Conservation (phyloP, 2,113 vertebrate genomes). For the Protobothrops flavoviridis region DNA sequence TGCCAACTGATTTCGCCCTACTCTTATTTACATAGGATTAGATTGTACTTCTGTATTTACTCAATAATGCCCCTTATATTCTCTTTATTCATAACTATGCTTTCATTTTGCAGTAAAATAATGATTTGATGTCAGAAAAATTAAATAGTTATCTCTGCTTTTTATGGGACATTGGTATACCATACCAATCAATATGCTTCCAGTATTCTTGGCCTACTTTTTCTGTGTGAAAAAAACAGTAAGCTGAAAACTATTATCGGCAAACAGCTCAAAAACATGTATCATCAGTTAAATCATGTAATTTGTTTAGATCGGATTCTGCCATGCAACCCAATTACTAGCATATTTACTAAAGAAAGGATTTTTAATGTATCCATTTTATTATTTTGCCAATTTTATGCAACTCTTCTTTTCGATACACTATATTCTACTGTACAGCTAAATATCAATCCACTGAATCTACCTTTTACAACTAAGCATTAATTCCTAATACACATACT, state of each 20-base stretch:
- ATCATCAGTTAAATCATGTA: not conserved
- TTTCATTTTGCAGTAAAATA: not conserved
- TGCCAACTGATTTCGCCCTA: not conserved
- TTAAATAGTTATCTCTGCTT: not conserved
- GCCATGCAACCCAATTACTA: not conserved
- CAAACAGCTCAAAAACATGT: not conserved
- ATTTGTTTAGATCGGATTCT: not conserved
- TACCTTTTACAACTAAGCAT: not conserved
- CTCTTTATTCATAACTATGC: not conserved
- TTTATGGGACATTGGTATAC: not conserved
- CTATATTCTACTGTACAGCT: not conserved
- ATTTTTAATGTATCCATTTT: not conserved
- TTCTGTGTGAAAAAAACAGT: not conserved
- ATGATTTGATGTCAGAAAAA: not conserved
- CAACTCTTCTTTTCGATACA: not conserved
- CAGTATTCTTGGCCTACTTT: not conserved
- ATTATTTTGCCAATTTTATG: not conserved
- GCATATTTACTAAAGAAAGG: not conserved
- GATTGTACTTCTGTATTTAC: not conserved
- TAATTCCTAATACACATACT: not conserved
- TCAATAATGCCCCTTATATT: not conserved
- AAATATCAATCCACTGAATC: not conserved
- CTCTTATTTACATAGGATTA: not conserved
- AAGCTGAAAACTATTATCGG: not conserved
- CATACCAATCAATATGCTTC: not conserved